Conservation (phyloP, 1,140 invertebrate species). For the Kradibia gibbosae region DNA sequence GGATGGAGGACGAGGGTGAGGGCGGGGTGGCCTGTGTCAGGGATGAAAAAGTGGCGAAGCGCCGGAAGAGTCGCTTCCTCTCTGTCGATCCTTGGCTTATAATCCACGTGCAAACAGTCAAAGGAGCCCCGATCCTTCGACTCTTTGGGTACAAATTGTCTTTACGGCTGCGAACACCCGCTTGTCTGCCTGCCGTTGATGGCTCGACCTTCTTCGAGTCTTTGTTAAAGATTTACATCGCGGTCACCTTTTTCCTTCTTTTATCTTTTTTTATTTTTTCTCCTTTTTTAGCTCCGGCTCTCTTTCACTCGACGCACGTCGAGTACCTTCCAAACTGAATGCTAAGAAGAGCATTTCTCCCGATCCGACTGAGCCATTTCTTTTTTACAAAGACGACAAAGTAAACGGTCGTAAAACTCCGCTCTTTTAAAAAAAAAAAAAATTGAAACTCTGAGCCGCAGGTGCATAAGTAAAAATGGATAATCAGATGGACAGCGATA, state of each 20-base stretch:
- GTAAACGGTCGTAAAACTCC: constrained; percentile 32
- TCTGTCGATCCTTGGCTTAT: constrained; percentile 56
- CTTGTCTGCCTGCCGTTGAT: neutral
- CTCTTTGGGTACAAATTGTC: constrained; percentile 32
- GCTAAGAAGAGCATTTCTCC: neutral
- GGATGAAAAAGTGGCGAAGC: constrained; percentile 37
- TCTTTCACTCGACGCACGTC: neutral
- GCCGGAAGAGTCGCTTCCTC: constrained; percentile 48
- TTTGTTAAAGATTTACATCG: constrained; percentile 48
- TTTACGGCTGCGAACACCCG: constrained; percentile 22
- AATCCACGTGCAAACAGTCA: constrained; percentile 62
- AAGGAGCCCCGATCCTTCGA: constrained; percentile 7
- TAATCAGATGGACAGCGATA: neutral
- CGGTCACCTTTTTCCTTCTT: constrained; percentile 1
- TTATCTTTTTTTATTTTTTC: too few species aligned
- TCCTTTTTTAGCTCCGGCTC: neutral
- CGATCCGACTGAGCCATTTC: neutral
- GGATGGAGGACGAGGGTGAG: neutral
- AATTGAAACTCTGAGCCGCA: neutral
- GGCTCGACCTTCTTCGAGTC: constrained; percentile 21
- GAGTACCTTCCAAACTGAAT: neutral
- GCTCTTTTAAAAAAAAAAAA: constrained; percentile 3
- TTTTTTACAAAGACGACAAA: constrained; percentile 31
- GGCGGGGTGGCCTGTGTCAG: neutral
- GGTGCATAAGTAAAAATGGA: constrained; percentile 27